phyloP scores from a whole-genome alignment of 2,113 vertebrate genomes.

The Peromyscus californicus region DNA sequence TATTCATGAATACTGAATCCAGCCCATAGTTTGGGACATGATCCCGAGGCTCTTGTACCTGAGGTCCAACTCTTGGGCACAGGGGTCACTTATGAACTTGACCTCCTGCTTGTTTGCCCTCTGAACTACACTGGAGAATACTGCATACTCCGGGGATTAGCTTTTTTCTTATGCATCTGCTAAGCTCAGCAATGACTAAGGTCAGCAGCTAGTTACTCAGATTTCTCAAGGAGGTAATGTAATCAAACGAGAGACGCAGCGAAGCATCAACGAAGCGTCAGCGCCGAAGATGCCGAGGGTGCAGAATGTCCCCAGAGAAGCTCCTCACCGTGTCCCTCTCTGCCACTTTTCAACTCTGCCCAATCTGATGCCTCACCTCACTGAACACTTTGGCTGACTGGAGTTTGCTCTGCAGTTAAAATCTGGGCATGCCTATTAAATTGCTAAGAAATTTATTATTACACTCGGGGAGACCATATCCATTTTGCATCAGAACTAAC shows the following conservation, averaged over 20 bases:
- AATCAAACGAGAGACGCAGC: slow-evolving; percentile 78
- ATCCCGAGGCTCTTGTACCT: background rate
- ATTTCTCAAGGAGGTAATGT: slow-evolving; percentile 66
- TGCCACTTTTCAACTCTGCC: slow-evolving; percentile 62
- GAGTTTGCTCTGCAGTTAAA: background rate
- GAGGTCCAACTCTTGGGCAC: background rate
- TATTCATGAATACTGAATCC: background rate
- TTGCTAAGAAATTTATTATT: slow-evolving; percentile 28
- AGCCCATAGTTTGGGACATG: background rate
- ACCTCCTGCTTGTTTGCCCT: slow-evolving; percentile 49
- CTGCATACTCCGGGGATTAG: background rate
- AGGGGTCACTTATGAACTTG: background rate
- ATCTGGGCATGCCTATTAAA: background rate
- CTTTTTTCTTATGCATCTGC: slow-evolving; percentile 47
- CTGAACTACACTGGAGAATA: slow-evolving; percentile 41
- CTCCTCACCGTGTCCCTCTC: slow-evolving; percentile 68
- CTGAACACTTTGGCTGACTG: slow-evolving; percentile 23
- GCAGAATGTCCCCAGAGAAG: slow-evolving; percentile 70
- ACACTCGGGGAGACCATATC: slow-evolving; percentile 27
- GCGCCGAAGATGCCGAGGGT: slow-evolving; percentile 71
- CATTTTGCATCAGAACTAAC: slow-evolving; percentile 18
- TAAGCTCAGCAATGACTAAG: slow-evolving; percentile 79
- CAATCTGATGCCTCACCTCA: slow-evolving; percentile 63
- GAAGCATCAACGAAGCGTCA: slow-evolving; percentile 75
- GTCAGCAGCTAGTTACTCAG: slow-evolving; percentile 62